These are phyloP conservation scores for Olivierus martensii DNA, from an alignment of 1,140 invertebrate genomes.

Conservation along the genomic window DNA sequence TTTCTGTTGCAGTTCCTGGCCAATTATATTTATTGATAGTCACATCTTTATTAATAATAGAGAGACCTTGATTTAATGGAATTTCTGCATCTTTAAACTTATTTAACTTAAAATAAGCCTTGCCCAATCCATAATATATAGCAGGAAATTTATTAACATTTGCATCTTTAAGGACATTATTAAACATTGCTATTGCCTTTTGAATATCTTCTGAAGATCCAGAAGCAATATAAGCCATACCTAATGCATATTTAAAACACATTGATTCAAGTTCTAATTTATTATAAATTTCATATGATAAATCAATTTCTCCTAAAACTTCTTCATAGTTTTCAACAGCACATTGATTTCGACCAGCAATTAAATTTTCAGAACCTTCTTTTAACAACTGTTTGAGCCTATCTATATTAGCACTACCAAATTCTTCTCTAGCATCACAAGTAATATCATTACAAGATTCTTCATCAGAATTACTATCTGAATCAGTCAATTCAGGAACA, in stretches of 20 bases:
- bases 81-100: conserved; percentile 5
- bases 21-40: not conserved
- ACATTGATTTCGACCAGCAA: not conserved
- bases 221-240: conserved; percentile 3
- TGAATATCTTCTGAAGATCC: conserved; percentile 1
- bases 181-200: conserved; percentile 1
- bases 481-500: not conserved
- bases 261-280: conserved; percentile 6
- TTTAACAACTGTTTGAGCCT: not conserved
- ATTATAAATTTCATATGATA: not conserved
- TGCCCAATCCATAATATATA: conserved; percentile 1
- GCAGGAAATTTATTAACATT: not conserved
- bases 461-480: not conserved
- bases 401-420: not conserved
- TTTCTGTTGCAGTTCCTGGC: conserved; percentile 2
- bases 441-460: not conserved
- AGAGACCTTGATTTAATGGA: not conserved
- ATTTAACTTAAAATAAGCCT: conserved; percentile 1
- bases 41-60: not conserved
- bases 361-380: conserved; percentile 1
- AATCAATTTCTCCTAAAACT: conserved; percentile 4
- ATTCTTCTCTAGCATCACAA: not conserved
- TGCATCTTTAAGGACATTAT: conserved; percentile 2
- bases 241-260: conserved; percentile 10
- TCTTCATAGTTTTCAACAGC: not conserved